phyloP scores from a whole-genome alignment of 2,888 invertebrate genomes.

The Dascillus cervinus region DNA sequence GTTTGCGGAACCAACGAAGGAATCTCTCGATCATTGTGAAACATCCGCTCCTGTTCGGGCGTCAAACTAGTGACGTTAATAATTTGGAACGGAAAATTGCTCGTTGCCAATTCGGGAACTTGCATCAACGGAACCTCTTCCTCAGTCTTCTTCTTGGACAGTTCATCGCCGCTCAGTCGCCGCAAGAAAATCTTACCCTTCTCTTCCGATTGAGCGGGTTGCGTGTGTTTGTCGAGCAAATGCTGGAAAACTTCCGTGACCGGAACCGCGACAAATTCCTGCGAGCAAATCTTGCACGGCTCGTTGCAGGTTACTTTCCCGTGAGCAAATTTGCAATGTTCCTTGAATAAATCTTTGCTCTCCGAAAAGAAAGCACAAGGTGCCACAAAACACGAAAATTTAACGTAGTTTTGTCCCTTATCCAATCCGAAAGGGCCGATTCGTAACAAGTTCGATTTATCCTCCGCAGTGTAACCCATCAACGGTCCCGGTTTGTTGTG shows the following conservation, averaged over 20 bases:
- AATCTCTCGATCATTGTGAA: not conserved
- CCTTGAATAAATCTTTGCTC: slow-evolving; percentile 27
- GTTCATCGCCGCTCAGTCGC: slow-evolving; percentile 43
- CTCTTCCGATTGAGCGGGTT: slow-evolving; percentile 1
- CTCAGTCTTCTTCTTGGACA: slow-evolving; percentile 35
- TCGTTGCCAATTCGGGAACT: slow-evolving; percentile 4
- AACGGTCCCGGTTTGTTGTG: slow-evolving; percentile 21
- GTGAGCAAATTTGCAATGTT: slow-evolving; percentile 34
- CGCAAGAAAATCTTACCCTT: slow-evolving; percentile 30
- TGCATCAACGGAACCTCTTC: slow-evolving; percentile 21
- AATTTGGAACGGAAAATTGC: slow-evolving; percentile 28
- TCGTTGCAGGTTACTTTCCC: slow-evolving; percentile 10
- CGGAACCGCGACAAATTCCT: not conserved
- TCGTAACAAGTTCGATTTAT: slow-evolving; percentile 9
- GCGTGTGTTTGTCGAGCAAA: slow-evolving; percentile 8
- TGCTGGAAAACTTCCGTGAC: slow-evolving; percentile 17
- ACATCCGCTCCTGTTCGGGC: slow-evolving; percentile 12
- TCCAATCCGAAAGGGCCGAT: slow-evolving; percentile 18
- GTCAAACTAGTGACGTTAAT: slow-evolving; percentile 20
- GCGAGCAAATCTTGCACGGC: slow-evolving; percentile 15
- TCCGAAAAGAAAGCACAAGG: slow-evolving; percentile 30
- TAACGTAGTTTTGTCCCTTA: slow-evolving; percentile 12
- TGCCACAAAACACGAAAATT: slow-evolving; percentile 31
- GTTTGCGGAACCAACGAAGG: not conserved
- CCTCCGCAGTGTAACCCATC: slow-evolving; percentile 12